A percentile compares a stretch with the other conserved stretches of the same genome.
phyloP scores from a whole-genome alignment of 2,888 invertebrate genomes.

The Andrena haemorrhoa region DNA sequence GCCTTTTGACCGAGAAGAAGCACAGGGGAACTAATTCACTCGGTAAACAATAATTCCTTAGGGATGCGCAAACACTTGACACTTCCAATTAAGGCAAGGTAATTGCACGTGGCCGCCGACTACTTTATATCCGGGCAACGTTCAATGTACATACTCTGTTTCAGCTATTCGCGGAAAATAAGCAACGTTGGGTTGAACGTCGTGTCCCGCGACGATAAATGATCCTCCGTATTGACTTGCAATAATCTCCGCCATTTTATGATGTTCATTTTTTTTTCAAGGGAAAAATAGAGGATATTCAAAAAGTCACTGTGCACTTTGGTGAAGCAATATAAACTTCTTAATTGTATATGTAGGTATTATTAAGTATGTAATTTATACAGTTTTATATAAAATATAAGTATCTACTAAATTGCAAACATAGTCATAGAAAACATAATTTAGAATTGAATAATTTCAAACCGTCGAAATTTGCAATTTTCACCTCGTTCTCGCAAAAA shows the following conservation, averaged over 20 bases:
- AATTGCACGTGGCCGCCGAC: slow-evolving; percentile 36
- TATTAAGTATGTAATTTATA: too few relatives aligned
- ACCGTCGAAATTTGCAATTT: too few relatives aligned
- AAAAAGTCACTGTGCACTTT: too few relatives aligned
- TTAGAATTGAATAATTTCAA: too few relatives aligned
- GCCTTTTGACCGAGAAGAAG: not conserved
- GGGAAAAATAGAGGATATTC: not conserved
- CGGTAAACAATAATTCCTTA: slow-evolving; percentile 52
- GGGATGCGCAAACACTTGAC: slow-evolving; percentile 53
- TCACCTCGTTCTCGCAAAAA: too few relatives aligned
- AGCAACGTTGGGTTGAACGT: not conserved
- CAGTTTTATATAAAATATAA: too few relatives aligned
- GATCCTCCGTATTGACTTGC: not conserved
- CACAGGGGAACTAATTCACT: slow-evolving; percentile 39
- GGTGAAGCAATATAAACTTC: too few relatives aligned
- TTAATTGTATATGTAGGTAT: too few relatives aligned
- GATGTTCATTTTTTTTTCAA: not conserved
- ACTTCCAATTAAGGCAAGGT: slow-evolving; percentile 47
- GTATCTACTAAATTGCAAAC: too few relatives aligned
- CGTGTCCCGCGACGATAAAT: not conserved
- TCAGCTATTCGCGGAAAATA: slow-evolving; percentile 1
- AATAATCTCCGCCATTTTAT: not conserved
- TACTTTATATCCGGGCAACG: slow-evolving; percentile 36
- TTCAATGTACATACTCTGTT: slow-evolving; percentile 13
- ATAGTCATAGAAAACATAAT: too few relatives aligned